Evolutionary conservation across 2,888 invertebrate genomes (phyloP), one percentile per base, ranked within the genome.

Genomic region (Hemithea aestivaria): DNA sequence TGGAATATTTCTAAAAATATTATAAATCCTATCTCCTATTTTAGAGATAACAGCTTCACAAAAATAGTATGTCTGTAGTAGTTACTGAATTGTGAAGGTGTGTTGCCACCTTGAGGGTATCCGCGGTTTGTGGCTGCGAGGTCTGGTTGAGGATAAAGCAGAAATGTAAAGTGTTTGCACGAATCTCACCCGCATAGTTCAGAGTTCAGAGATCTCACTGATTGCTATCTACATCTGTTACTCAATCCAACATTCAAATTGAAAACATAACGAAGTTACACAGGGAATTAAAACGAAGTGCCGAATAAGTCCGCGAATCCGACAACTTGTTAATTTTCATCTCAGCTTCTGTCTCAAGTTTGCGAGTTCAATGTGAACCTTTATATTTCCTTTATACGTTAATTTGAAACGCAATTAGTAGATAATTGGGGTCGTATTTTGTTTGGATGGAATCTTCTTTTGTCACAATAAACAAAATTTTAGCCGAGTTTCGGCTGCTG

Each of bases 241-340:
- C 5, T 16, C 3, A 16, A 31, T 32, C 35, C 30, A 35, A 24
- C 31, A 40, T 27, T 35, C 27, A 35, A 40, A 35, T 40, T 31
- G 32, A 31, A 40, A 27, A 20, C 35, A 35, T 40, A 35, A 35
- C 24, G 22, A 40, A 35, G 30, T 30, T 32, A 40, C 34, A 22
- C 31, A 20, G 31, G 27, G 30, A 40, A 31, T 40, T 35, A 40
- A 23, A 31, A 35, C 31, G 7, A 35, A 31, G 40, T 35, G 26
- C 20, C 8, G 4, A 3, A 16, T 8, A 39, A 33, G 10, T 25
- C 24, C 25, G 20, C n/a, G 20, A 27, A 35, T 30, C 16, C 12
- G 10, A 33, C 29, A 26, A 30, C 30, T 35, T 35, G 30, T 22
- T 35, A 29, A 35, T 30, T 40, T 22, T 12, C 16, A 2, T 40